A percentile compares a stretch with the other conserved stretches of the same genome.
These are phyloP conservation scores for Cladorhizidae sp. DNA, from an alignment of 37 sponge, comb jelly and placozoan species.

Conservation along the genomic window DNA sequence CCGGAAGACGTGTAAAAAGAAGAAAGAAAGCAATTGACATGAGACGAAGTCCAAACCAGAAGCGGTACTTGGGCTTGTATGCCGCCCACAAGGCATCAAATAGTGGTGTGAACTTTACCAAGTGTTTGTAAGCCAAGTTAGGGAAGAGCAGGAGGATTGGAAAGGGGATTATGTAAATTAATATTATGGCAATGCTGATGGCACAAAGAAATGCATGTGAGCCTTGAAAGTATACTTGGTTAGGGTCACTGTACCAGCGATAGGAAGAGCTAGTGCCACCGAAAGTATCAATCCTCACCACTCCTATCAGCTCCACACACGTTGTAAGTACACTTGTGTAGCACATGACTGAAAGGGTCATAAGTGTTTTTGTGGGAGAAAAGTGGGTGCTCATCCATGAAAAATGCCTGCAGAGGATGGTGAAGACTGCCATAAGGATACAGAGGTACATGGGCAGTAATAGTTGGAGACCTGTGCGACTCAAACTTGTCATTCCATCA, in stretches of 20 bases:
- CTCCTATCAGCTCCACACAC: conserved; percentile 27
- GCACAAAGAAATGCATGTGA: conserved; percentile 10
- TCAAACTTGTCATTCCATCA: conserved; percentile 43
- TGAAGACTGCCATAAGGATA: conserved; percentile 23
- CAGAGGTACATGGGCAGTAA: conserved; percentile 51
- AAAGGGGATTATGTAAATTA: conserved; percentile 51
- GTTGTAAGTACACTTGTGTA: conserved; percentile 24
- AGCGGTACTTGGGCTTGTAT: conserved; percentile 21
- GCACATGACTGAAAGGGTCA: conserved; percentile 36
- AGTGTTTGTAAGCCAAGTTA: conserved; percentile 7
- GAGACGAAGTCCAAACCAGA: conserved; percentile 39
- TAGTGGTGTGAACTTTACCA: conserved; percentile 31
- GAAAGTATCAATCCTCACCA: neutral
- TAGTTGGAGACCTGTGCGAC: conserved; percentile 30
- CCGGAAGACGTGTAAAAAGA: neutral
- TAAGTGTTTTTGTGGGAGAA: conserved; percentile 38
- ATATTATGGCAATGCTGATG: conserved; percentile 7
- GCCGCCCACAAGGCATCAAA: conserved; percentile 43
- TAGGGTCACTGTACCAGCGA: conserved; percentile 54
- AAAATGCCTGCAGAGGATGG: neutral
- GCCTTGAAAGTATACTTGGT: conserved; percentile 30
- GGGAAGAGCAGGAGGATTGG: conserved; percentile 25
- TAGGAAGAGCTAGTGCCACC: neutral
- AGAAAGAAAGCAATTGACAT: conserved; percentile 8
- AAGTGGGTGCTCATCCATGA: conserved; percentile 4